A percentile compares a stretch with the other conserved stretches of the same genome.
phyloP scores from a whole-genome alignment of 1,140 invertebrate species.

The Planococcus citri region DNA sequence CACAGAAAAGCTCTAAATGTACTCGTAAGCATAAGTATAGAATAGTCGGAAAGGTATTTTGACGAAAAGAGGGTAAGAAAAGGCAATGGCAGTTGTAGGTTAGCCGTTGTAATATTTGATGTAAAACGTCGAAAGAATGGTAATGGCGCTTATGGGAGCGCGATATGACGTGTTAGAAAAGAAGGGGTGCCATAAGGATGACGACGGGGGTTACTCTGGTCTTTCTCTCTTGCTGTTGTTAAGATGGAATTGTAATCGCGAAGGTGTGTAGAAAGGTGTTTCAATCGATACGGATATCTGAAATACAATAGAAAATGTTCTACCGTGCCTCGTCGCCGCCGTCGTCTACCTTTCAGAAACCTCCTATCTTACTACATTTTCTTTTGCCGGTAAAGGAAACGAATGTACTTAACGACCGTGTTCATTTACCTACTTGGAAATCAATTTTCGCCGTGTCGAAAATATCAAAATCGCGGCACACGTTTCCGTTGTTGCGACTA shows the following conservation, averaged over 20 bases:
- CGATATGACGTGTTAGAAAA: constrained; percentile 15
- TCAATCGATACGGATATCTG: constrained; percentile 17
- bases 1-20: too few species aligned
- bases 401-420: constrained; percentile 6
- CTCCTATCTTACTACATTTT: constrained; percentile 8
- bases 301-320: constrained; percentile 20
- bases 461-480: not conserved
- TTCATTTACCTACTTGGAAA: not conserved
- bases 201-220: constrained; percentile 4
- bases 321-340: constrained; percentile 10
- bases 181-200: not conserved
- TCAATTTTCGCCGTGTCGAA: not conserved
- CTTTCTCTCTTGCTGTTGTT: constrained; percentile 9
- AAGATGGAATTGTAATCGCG: constrained; percentile 20
- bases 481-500: not conserved
- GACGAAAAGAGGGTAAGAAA: not conserved
- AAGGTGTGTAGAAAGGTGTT: constrained; percentile 20
- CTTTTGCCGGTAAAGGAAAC: not conserved
- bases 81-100: constrained; percentile 3
- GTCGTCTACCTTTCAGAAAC: constrained; percentile 9
- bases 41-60: not conserved
- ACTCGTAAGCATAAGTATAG: too few species aligned
- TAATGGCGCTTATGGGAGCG: constrained; percentile 17
- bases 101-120: constrained; percentile 18
- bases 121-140: constrained; percentile 20